Percentiles rank a stretch among this genome's conserved stretches.
Evolutionary conservation across 2,888 invertebrate species (phyloP).

Genomic region (Acleris emargana): DNA sequence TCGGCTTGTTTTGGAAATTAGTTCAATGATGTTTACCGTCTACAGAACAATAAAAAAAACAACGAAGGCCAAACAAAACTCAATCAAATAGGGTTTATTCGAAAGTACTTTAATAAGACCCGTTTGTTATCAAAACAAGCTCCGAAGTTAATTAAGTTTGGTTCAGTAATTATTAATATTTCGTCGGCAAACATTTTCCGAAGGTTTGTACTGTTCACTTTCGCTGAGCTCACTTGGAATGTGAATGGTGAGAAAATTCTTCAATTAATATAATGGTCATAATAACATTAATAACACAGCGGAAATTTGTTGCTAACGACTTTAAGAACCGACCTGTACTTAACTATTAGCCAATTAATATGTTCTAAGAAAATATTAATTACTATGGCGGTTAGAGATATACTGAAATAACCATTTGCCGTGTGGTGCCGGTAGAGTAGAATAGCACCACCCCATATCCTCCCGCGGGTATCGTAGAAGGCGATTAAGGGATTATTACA

Average conservation of each 20-base stretch:
- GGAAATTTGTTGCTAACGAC: constrained; percentile 6
- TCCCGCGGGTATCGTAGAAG: too few relatives aligned
- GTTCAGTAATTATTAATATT: constrained; percentile 4
- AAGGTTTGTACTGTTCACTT: not conserved
- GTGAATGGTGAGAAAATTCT: constrained; percentile 18
- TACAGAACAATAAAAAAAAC: not conserved
- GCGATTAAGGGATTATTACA: too few relatives aligned
- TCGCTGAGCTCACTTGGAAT: not conserved
- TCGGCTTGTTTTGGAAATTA: too few relatives aligned
- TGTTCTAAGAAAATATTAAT: constrained; percentile 5
- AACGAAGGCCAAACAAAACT: constrained; percentile 17
- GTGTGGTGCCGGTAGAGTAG: too few relatives aligned
- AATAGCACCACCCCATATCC: too few relatives aligned
- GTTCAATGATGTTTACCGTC: too few relatives aligned
- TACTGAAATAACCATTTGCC: too few relatives aligned
- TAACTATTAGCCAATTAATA: constrained; percentile 11
- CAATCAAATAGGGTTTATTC: constrained; percentile 20
- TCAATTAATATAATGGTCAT: constrained; percentile 16
- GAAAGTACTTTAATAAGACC: constrained; percentile 10
- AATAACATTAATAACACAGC: constrained; percentile 24
- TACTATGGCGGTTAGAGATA: not conserved
- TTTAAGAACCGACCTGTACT: not conserved
- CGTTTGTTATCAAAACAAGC: constrained; percentile 7
- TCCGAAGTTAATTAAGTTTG: constrained; percentile 9
- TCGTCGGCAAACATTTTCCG: constrained; percentile 1